These are phyloP conservation scores for Copidosoma floridanum DNA, from an alignment of 1,140 invertebrate species.

Conservation along the genomic window DNA sequence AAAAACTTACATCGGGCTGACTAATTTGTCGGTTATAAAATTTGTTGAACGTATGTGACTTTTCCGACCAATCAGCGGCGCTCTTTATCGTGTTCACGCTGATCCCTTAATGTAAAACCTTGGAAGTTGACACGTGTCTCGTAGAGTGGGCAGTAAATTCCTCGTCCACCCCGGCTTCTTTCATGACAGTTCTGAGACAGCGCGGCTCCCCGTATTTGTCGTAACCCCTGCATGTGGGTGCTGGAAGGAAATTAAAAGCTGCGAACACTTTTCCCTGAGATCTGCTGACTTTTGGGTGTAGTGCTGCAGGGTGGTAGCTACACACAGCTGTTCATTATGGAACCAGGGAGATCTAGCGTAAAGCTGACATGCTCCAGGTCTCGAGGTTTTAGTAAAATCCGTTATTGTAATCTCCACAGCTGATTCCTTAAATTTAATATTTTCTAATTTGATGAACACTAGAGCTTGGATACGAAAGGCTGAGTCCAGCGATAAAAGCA, in stretches of 20 bases:
- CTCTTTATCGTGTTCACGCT: constrained; percentile 30
- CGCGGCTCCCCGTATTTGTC: background rate
- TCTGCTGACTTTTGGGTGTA: background rate
- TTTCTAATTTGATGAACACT: constrained; percentile 26
- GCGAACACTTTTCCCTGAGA: background rate
- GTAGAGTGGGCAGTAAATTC: constrained; percentile 29
- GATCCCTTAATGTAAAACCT: constrained; percentile 29
- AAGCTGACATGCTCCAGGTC: background rate
- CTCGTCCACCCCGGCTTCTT: too few relatives aligned
- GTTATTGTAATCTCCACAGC: constrained; percentile 20
- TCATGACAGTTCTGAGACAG: background rate
- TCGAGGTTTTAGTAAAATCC: constrained; percentile 22
- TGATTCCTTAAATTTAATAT: background rate
- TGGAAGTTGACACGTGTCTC: constrained; percentile 33
- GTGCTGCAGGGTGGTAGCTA: background rate
- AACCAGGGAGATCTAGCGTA: background rate
- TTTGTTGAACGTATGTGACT: constrained; percentile 32
- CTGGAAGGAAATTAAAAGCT: background rate
- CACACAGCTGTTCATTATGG: background rate
- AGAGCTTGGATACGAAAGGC: constrained; percentile 34
- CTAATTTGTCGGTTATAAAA: constrained; percentile 36
- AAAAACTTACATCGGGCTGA: background rate
- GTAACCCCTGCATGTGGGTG: background rate
- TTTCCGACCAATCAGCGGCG: constrained; percentile 34
- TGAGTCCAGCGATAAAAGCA: constrained; percentile 31